Percentiles rank a stretch among this genome's conserved stretches.
phyloP scores from a whole-genome alignment of 2,113 vertebrate species.

The Montifringilla adamsi region DNA sequence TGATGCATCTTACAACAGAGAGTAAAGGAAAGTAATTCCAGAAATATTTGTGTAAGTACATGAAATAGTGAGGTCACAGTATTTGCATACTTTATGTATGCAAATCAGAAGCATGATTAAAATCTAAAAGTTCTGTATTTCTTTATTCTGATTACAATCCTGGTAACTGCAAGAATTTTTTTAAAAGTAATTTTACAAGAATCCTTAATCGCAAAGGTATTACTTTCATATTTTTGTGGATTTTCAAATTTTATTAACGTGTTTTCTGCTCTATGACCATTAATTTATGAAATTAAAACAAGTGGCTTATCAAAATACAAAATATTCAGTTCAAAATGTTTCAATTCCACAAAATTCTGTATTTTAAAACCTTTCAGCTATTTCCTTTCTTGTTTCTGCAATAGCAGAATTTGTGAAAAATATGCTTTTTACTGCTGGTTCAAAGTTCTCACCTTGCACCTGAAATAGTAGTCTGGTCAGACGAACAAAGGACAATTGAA shows the following conservation, averaged over 20 bases:
- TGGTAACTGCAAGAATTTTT: neutral
- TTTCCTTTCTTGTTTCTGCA: neutral
- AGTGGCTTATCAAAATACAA: neutral
- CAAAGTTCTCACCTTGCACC: neutral
- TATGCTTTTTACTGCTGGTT: neutral
- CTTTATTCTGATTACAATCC: neutral
- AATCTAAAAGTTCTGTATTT: neutral
- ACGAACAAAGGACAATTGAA: neutral
- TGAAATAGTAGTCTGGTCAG: neutral
- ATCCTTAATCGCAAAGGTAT: neutral
- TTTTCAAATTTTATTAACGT: neutral
- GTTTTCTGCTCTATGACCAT: neutral
- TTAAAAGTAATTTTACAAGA: neutral
- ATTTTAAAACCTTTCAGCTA: neutral
- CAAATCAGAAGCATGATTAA: neutral
- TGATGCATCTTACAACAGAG: neutral
- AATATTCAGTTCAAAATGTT: neutral
- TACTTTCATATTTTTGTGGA: neutral
- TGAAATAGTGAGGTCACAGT: neutral
- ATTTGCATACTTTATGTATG: neutral
- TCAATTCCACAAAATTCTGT: neutral
- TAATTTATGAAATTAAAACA: neutral
- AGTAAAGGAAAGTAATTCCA: neutral
- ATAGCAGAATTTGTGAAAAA: neutral
- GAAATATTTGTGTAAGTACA: neutral